A percentile compares a stretch with the other conserved stretches of the same genome.
These are phyloP conservation scores for Halictus quadricinctus DNA, from an alignment of 2,888 invertebrate species.

Conservation along the genomic window DNA sequence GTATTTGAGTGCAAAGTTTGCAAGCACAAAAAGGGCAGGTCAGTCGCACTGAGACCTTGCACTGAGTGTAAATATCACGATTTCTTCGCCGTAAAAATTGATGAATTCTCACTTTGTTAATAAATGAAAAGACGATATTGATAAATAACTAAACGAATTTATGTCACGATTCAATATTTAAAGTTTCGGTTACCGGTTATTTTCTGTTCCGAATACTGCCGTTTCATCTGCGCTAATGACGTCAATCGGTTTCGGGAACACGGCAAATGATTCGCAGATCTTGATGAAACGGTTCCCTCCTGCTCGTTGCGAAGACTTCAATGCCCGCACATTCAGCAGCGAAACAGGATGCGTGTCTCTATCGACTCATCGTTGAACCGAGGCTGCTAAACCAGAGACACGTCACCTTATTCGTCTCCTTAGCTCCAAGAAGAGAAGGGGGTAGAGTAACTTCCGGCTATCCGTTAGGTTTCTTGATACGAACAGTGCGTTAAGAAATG, in stretches of 20 bases:
- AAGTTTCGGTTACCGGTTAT: too few species aligned
- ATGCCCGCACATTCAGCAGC: slow-evolving; percentile 42
- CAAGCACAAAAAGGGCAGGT: too few species aligned
- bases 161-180: background rate
- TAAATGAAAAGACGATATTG: too few species aligned
- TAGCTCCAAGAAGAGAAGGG: slow-evolving; percentile 18
- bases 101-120: too few species aligned
- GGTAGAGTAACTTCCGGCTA: slow-evolving; percentile 41
- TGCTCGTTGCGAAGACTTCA: slow-evolving; percentile 40
- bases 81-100: too few species aligned
- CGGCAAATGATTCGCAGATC: slow-evolving; percentile 9
- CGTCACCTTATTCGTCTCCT: slow-evolving; percentile 60
- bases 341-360: slow-evolving; percentile 31
- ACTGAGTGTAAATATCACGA: too few species aligned
- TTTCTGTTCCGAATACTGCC: background rate
- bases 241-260: background rate
- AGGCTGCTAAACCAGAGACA: slow-evolving; percentile 37
- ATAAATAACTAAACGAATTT: background rate
- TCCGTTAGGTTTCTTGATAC: background rate
- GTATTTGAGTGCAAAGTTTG: too few species aligned
- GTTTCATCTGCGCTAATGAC: background rate
- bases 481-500: background rate
- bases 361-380: slow-evolving; percentile 45
- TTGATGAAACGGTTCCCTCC: slow-evolving; percentile 17
- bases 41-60: too few species aligned